These are phyloP conservation scores for Eupithecia tripunctaria DNA, from an alignment of 2,888 invertebrate species.

Conservation along the genomic window DNA sequence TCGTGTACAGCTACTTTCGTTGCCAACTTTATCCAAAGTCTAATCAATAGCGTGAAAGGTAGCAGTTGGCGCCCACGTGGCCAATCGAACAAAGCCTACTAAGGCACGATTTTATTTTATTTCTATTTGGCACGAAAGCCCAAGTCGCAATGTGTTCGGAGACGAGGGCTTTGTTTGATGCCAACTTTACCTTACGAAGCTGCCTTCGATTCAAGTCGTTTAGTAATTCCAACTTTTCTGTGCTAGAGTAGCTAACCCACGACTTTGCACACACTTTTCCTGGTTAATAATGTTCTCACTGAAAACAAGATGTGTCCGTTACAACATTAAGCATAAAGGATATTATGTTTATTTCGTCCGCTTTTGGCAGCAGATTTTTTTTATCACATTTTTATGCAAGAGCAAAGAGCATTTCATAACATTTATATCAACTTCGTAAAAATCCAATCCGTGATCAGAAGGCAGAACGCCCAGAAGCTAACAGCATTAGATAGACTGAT, in stretches of 20 bases:
- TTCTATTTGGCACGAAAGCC: constrained; percentile 5
- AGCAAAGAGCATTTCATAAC: no score
- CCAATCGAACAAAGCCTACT: not conserved
- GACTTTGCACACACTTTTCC: no score
- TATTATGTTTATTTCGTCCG: no score
- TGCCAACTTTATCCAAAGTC: not conserved
- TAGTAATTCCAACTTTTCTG: not conserved
- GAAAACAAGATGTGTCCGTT: no score
- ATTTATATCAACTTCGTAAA: no score
- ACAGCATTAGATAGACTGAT: no score
- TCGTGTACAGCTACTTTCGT: not conserved
- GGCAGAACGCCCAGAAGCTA: no score
- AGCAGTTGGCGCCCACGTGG: constrained; percentile 6
- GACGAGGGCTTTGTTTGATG: not conserved
- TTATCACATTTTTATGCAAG: no score
- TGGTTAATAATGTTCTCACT: no score
- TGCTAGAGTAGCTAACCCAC: not conserved
- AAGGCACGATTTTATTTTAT: not conserved
- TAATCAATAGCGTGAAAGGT: constrained; percentile 7
- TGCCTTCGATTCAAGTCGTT: not conserved
- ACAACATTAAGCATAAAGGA: no score
- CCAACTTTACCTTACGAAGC: not conserved
- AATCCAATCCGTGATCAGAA: no score
- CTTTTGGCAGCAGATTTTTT: no score
- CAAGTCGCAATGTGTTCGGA: not conserved